Percentiles rank a stretch among this genome's conserved stretches.
Evolutionary conservation across 1,140 invertebrate species (phyloP).

Genomic region (Drosophila triauraria): DNA sequence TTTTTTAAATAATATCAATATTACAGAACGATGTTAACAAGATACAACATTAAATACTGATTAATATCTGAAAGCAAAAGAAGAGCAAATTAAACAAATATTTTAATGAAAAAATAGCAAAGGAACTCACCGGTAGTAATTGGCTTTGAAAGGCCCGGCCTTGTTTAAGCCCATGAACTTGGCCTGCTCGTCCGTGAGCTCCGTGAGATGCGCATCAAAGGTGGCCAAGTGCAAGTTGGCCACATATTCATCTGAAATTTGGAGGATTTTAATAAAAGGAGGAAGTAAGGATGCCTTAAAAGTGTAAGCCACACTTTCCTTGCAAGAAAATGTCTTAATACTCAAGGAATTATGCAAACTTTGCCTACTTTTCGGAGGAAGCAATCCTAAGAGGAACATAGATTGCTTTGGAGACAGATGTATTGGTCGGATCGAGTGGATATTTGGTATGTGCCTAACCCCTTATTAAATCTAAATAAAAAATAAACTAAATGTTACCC

Average conservation of each 20-base stretch:
- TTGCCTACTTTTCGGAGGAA: background rate
- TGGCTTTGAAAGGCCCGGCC: conserved; percentile 98
- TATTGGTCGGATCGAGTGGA: background rate
- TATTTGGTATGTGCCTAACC: background rate
- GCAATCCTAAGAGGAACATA: background rate
- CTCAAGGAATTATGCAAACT: background rate
- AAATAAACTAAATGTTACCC: conserved; percentile 87
- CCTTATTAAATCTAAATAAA: too few relatives aligned
- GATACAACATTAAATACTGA: conserved; percentile 31
- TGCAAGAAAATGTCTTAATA: background rate
- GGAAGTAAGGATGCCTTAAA: background rate
- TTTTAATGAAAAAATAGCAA: background rate
- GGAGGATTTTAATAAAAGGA: background rate
- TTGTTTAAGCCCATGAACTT: conserved; percentile 99
- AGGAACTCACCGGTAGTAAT: conserved; percentile 94
- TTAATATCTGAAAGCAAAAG: conserved; percentile 51
- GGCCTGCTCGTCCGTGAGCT: conserved; percentile 97
- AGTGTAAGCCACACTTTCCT: too few relatives aligned
- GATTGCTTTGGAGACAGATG: background rate
- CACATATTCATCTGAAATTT: conserved; percentile 70
- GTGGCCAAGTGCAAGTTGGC: conserved; percentile 93
- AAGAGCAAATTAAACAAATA: background rate
- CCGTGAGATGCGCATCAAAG: conserved; percentile 98
- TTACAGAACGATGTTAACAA: conserved; percentile 30
- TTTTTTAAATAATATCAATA: conserved; percentile 27